Percentiles rank a stretch among this genome's conserved stretches.
Evolutionary conservation across 2,113 vertebrate species (phyloP).

Genomic region (Ploceus nigricollis): DNA sequence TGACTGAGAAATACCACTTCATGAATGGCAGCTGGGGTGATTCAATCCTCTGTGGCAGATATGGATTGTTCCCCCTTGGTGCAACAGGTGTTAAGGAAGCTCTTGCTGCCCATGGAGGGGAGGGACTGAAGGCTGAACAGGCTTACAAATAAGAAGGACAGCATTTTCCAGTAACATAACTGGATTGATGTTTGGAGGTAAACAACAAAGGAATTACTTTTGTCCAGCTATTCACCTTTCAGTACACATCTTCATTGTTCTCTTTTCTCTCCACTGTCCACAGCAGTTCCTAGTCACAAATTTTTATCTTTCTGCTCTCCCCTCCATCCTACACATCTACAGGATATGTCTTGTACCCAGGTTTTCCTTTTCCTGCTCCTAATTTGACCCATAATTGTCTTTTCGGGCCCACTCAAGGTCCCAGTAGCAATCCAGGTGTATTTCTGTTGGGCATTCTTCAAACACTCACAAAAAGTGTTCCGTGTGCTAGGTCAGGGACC

Average conservation of each 20-base stretch:
- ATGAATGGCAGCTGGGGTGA: not conserved
- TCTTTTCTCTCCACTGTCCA: not conserved
- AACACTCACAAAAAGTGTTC: not conserved
- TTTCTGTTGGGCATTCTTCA: not conserved
- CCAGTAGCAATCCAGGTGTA: not conserved
- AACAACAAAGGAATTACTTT: not conserved
- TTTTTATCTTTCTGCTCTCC: not conserved
- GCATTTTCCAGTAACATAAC: not conserved
- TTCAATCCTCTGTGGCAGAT: not conserved
- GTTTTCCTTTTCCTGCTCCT: not conserved
- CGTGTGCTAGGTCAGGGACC: rapidly evolving
- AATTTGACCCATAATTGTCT: not conserved
- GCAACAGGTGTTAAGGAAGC: not conserved
- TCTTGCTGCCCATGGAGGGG: not conserved
- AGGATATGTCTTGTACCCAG: not conserved
- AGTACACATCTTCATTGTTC: not conserved
- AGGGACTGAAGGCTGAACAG: not conserved
- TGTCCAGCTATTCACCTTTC: not conserved
- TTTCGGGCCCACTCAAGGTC: not conserved
- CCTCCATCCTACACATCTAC: not conserved
- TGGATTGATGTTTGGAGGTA: not conserved
- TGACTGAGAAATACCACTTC: not conserved
- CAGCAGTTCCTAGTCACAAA: not conserved
- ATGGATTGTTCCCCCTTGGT: not conserved
- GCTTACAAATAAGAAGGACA: not conserved